phyloP scores from a whole-genome alignment of 2,797 vertebrate genomes.

The Myripristis jacobus region DNA sequence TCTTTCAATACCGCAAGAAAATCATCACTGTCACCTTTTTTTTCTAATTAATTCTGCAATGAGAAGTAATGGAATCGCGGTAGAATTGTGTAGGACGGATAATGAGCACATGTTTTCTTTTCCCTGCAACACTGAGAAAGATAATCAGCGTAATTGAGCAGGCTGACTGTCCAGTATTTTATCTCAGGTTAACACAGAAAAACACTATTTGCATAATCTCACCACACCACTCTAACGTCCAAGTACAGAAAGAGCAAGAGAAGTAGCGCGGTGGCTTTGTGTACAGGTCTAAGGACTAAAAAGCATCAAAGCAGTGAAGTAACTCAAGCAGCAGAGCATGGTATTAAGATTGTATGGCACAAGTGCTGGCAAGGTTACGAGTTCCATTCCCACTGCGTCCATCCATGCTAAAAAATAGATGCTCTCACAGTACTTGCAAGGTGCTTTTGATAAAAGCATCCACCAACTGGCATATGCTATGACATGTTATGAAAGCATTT shows the following conservation, averaged over 20 bases:
- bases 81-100: slow-evolving; percentile 59
- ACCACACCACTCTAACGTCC: not conserved
- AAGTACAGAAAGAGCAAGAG: not conserved
- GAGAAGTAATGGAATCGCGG: slow-evolving; percentile 48
- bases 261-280: too few relatives aligned
- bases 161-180: slow-evolving; percentile 58
- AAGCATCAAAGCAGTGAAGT: not conserved
- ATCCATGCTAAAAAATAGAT: not conserved
- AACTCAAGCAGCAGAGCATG: not conserved
- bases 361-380: not conserved
- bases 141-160: slow-evolving; percentile 71
- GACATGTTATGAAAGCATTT: slow-evolving; percentile 19
- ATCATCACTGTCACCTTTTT: slow-evolving; percentile 11
- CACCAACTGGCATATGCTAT: slow-evolving; percentile 1
- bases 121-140: slow-evolving; percentile 41
- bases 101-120: slow-evolving; percentile 58
- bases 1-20: not conserved
- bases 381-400: not conserved
- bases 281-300: too few relatives aligned
- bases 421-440: not conserved
- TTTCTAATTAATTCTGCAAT: slow-evolving; percentile 31
- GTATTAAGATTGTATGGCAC: not conserved
- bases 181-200: slow-evolving; percentile 20
- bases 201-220: slow-evolving; percentile 25
- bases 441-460: slow-evolving; percentile 31